Evolutionary conservation across 2,797 vertebrate genomes (phyloP).

Genomic region (Meriones psammophilus): DNA sequence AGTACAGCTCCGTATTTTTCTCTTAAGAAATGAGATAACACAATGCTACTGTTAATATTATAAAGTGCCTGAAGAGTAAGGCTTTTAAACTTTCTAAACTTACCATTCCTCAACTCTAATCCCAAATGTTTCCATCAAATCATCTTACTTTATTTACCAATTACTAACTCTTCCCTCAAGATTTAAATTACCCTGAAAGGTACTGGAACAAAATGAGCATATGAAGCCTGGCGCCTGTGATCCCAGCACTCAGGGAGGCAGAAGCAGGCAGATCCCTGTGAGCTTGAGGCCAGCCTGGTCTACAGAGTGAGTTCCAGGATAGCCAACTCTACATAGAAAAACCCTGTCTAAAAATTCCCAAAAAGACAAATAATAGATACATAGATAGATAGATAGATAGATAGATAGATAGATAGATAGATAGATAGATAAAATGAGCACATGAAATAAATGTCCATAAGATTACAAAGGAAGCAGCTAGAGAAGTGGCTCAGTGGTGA

Average conservation of each 20-base stretch:
- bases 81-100: conserved; percentile 52
- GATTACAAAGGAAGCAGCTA: background rate
- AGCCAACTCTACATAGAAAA: too few relatives aligned
- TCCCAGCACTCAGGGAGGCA: too few relatives aligned
- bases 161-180: background rate
- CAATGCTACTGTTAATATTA: conserved; percentile 12
- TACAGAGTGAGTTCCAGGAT: too few relatives aligned
- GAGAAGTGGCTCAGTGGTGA: background rate
- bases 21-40: background rate
- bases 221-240: background rate
- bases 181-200: conserved; percentile 55
- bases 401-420: too few relatives aligned
- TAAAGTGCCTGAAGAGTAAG: background rate
- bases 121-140: background rate
- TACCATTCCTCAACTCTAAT: conserved; percentile 32
- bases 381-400: too few relatives aligned
- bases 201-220: background rate
- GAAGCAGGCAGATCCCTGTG: too few relatives aligned
- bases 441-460: conserved; percentile 7
- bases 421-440: too few relatives aligned
- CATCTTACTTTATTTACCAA: background rate
- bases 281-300: too few relatives aligned
- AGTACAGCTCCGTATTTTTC: background rate
- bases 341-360: too few relatives aligned
- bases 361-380: too few relatives aligned